Conservation (phyloP, 2,888 invertebrate genomes). For the Linnaemya vulpina region DNA sequence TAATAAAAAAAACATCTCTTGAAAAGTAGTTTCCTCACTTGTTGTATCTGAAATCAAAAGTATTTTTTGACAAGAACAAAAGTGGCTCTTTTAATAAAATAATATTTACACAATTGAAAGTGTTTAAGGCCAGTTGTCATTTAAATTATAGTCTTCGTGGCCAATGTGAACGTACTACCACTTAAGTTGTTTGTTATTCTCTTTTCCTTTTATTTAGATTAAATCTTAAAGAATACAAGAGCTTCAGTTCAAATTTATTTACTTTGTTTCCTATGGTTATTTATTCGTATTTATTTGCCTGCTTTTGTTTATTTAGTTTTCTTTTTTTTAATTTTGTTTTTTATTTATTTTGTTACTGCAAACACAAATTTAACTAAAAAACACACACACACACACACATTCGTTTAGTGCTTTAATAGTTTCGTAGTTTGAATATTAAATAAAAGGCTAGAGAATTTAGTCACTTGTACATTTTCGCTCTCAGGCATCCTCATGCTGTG, state of each 20-base stretch:
- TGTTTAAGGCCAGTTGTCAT: not conserved
- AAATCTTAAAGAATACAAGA: conserved; percentile 1
- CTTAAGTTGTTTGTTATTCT: not conserved
- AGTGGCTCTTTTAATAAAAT: too few relatives aligned
- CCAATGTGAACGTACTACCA: conserved; percentile 31
- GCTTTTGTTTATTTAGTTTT: conserved; percentile 58
- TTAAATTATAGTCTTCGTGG: not conserved
- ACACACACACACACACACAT: conserved; percentile 18
- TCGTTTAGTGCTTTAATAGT: conserved; percentile 34
- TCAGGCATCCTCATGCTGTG: conserved; percentile 1
- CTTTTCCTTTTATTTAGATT: conserved; percentile 24
- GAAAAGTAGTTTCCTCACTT: too few relatives aligned
- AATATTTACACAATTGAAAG: not conserved
- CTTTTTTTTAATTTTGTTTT: conserved; percentile 6
- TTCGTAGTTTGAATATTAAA: not conserved
- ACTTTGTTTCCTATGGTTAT: conserved; percentile 33
- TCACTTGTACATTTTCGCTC: not conserved
- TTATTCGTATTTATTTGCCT: conserved; percentile 56
- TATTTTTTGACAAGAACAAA: not conserved
- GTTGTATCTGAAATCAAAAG: too few relatives aligned
- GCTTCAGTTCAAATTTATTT: conserved; percentile 11
- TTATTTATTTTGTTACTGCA: conserved; percentile 31
- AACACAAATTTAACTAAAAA: conserved; percentile 18
- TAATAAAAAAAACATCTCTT: too few relatives aligned
- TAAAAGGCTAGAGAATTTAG: conserved; percentile 1